Base-by-base conservation (phyloP, 2,113 vertebrate genomes). In the Hydrochoerus hydrochaeris region DNA sequence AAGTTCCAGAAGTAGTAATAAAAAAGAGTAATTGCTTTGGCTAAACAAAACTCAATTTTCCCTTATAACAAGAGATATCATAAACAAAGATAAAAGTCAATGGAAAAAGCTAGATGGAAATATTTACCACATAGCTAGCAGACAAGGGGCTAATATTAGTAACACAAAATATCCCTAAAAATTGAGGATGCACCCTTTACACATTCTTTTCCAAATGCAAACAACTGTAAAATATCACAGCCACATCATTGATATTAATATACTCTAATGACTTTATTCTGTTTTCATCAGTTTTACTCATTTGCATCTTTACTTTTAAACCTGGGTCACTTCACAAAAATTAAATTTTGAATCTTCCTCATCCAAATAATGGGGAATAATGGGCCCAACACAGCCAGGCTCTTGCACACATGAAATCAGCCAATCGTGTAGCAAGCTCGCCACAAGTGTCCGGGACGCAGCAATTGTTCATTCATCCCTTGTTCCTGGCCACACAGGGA, bases 1-100 rank as follows among this genome's bases (percentile, higher is more conserved):
- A 62, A 96, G 52, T 91, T 96, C 38, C 19, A 63, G 35, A 63
- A 67, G 30, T 84, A n/a, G 91, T 81, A 73, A 77, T 95, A 26
- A 88, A 75, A 78, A 82, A 38, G 17, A 65, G 38, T 82, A 88
- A 90, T 80, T 58, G 38, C 20, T 80, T 96, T 32, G 60, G 54
- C 35, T 62, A 65, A 73, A 80, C 16, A 65, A 94, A 87, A 65
- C 81, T 54, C 69, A 38, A 24, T 62, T 96, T 63, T 69, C 16
- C 12, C 9, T 44, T 24, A 32, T 63, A 77, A 52, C 24, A 3
- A 32, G 71, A 80, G 92, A 26, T 6, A 54, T 24, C 7, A 81
- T 67, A 84, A 58, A 41, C 28, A 10, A 58, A 75, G 63, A 90
- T 75, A 90, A 92, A 84, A 88, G 58, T 26, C 20, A 20, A n/a